phyloP scores from a whole-genome alignment of 2,113 vertebrate genomes.

The Bubo blakistoni region DNA sequence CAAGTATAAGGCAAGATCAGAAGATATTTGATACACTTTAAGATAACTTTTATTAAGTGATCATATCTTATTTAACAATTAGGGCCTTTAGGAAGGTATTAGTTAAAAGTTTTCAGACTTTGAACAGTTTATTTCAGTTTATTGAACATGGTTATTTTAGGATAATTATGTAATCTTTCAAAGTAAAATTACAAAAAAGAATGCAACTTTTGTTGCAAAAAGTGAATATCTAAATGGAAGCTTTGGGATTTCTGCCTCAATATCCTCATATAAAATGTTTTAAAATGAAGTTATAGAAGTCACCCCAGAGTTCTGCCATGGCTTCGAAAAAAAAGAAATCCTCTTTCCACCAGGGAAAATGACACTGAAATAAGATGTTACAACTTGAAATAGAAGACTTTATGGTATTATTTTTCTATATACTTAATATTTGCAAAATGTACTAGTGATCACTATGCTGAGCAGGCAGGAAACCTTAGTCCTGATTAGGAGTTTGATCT shows the following conservation, averaged over 20 bases:
- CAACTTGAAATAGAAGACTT: neutral
- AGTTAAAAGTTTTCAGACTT: neutral
- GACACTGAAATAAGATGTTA: neutral
- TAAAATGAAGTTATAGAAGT: neutral
- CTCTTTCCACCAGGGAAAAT: neutral
- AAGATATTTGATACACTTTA: neutral
- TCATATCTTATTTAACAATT: neutral
- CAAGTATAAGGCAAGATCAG: neutral
- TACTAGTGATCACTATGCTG: neutral
- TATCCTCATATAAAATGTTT: neutral
- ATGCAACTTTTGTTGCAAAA: neutral
- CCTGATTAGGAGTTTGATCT: neutral
- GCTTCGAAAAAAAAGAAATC: neutral
- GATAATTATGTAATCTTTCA: neutral
- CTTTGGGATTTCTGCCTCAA: neutral
- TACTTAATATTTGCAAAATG: neutral
- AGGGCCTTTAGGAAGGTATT: neutral
- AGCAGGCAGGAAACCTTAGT: neutral
- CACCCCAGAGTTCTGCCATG: neutral
- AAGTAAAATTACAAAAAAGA: neutral
- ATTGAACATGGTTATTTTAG: neutral
- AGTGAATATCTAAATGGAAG: neutral
- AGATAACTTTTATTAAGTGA: neutral
- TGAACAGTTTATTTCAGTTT: neutral
- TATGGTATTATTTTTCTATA: neutral